Conservation (phyloP, 92 coral and sea anemone genomes). For the Micromussa lordhowensis region DNA sequence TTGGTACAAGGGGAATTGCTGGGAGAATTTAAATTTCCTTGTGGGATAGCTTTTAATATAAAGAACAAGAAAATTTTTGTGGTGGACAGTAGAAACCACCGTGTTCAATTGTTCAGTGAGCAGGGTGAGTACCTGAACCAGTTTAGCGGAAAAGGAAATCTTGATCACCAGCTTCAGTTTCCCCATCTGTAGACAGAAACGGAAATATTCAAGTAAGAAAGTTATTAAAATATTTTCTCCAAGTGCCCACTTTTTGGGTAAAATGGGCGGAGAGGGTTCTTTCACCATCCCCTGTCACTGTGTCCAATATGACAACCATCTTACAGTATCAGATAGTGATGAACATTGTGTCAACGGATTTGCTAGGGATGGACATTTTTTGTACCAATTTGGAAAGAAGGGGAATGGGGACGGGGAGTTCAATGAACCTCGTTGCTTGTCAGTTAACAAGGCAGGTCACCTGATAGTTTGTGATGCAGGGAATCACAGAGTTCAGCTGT, state of each 20-base stretch:
- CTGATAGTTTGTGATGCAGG: background rate
- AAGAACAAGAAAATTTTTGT: too few relatives aligned
- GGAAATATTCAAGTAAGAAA: background rate
- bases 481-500: background rate
- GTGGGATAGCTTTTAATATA: too few relatives aligned
- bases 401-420: background rate
- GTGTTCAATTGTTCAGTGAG: too few relatives aligned
- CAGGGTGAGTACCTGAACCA: too few relatives aligned
- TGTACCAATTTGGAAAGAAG: background rate
- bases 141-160: too few relatives aligned
- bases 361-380: background rate
- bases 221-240: background rate
- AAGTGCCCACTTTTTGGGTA: background rate
- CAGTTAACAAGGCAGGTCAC: slow-evolving; percentile 2
- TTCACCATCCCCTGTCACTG: background rate
- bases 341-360: background rate
- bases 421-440: background rate
- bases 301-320: background rate
- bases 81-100: too few relatives aligned
- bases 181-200: too few relatives aligned
- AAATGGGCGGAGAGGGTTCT: background rate
- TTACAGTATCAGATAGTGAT: background rate
- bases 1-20: too few relatives aligned
- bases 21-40: too few relatives aligned
- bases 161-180: too few relatives aligned